A percentile compares a stretch with the other conserved stretches of the same genome.
These are phyloP conservation scores for Gila robusta DNA, from an alignment of 2,797 vertebrate species.

Conservation along the genomic window DNA sequence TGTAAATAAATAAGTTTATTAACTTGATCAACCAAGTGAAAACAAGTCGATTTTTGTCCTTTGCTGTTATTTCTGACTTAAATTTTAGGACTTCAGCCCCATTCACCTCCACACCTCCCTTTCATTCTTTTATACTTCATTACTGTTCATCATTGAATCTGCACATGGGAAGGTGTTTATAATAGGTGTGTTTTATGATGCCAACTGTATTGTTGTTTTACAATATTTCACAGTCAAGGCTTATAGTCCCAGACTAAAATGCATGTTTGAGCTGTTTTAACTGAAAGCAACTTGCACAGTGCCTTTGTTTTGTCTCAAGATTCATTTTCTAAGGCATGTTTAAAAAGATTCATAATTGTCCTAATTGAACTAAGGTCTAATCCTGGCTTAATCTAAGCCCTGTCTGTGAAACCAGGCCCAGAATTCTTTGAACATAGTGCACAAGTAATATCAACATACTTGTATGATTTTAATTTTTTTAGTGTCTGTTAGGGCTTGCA, in stretches of 20 bases:
- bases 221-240: neutral
- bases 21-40: neutral
- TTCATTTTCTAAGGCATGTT: too few relatives aligned
- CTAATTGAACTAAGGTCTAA: too few relatives aligned
- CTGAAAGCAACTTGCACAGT: too few relatives aligned
- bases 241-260: too few relatives aligned
- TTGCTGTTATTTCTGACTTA: neutral
- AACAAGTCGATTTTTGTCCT: neutral
- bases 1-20: neutral
- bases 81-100: too few relatives aligned
- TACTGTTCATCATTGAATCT: constrained; percentile 47
- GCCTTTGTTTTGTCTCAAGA: too few relatives aligned
- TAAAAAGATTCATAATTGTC: too few relatives aligned
- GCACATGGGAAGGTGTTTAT: constrained; percentile 32
- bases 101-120: constrained; percentile 26
- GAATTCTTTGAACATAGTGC: neutral
- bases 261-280: too few relatives aligned
- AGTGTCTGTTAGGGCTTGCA: too few relatives aligned
- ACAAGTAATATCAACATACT: neutral
- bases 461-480: neutral
- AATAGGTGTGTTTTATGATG: constrained; percentile 47
- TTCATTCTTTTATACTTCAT: constrained; percentile 55
- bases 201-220: constrained; percentile 18
- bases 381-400: too few relatives aligned
- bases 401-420: too few relatives aligned